phyloP scores from a whole-genome alignment of 1,140 invertebrate species.

The Hestina assimilis region DNA sequence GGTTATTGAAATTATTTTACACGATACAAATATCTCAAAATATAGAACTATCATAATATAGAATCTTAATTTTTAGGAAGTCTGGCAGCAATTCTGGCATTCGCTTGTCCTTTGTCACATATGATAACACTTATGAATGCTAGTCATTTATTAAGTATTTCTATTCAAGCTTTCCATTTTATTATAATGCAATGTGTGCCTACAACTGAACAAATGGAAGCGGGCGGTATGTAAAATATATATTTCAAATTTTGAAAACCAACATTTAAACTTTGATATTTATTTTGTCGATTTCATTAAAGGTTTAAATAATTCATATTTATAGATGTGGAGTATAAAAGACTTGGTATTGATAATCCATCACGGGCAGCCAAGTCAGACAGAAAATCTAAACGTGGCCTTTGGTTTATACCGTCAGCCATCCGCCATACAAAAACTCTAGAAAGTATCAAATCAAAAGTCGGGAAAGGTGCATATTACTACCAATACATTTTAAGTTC shows the following conservation, averaged over 20 bases:
- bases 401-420: slow-evolving; percentile 69
- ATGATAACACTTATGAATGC: slow-evolving; percentile 76
- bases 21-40: neutral
- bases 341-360: slow-evolving; percentile 49
- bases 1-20: slow-evolving; percentile 50
- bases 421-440: slow-evolving; percentile 70
- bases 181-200: slow-evolving; percentile 72
- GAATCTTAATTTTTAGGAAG: slow-evolving; percentile 73
- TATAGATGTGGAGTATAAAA: slow-evolving; percentile 68
- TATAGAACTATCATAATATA: neutral
- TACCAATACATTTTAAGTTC: neutral
- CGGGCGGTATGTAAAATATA: slow-evolving; percentile 47
- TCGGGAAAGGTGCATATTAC: slow-evolving; percentile 54
- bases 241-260: neutral
- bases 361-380: slow-evolving; percentile 45
- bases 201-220: slow-evolving; percentile 66
- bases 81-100: slow-evolving; percentile 82
- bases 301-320: neutral
- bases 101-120: slow-evolving; percentile 81
- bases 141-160: slow-evolving; percentile 70
- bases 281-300: neutral
- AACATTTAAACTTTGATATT: neutral
- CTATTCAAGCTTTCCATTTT: slow-evolving; percentile 68
- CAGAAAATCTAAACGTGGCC: slow-evolving; percentile 54
- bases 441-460: slow-evolving; percentile 72